Percentiles rank a stretch among this genome's conserved stretches.
These are phyloP conservation scores for Paratilapia polleni DNA, from an alignment of 2,113 vertebrate genomes.

Conservation along the genomic window DNA sequence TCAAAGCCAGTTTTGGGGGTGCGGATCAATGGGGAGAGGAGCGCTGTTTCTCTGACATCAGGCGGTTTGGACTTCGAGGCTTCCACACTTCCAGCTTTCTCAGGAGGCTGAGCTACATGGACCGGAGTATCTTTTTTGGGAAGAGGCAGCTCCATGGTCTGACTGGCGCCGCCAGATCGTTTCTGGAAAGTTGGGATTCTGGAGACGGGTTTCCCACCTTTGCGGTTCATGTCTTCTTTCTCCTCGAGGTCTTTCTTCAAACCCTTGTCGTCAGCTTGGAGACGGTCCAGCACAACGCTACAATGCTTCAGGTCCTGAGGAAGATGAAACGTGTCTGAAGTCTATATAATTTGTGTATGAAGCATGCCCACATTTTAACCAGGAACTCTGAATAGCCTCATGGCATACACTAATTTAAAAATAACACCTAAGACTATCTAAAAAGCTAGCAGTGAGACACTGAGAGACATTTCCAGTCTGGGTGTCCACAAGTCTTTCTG, in stretches of 20 bases:
- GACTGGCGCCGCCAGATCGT: slow-evolving; percentile 39
- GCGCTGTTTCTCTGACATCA: slow-evolving; percentile 45
- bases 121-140: slow-evolving; percentile 52
- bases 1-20: slow-evolving; percentile 33
- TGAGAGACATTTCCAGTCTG: neutral
- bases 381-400: neutral
- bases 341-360: neutral
- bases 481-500: neutral
- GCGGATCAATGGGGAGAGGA: slow-evolving; percentile 22
- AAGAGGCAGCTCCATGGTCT: slow-evolving; percentile 25
- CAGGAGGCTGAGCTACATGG: slow-evolving; percentile 27
- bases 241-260: slow-evolving; percentile 60
- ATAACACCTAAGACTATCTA: neutral
- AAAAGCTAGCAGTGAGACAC: neutral
- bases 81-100: slow-evolving; percentile 46
- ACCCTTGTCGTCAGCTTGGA: slow-evolving; percentile 42
- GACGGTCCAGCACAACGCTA: slow-evolving; percentile 64
- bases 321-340: neutral
- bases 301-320: slow-evolving; percentile 64
- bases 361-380: neutral
- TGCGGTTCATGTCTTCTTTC: slow-evolving; percentile 73
- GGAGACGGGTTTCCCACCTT: slow-evolving; percentile 66
- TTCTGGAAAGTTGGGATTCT: slow-evolving; percentile 82
- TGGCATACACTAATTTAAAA: neutral
- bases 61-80: slow-evolving; percentile 38